phyloP scores from a whole-genome alignment of 2,888 invertebrate species.

The Aricia artaxerxes region DNA sequence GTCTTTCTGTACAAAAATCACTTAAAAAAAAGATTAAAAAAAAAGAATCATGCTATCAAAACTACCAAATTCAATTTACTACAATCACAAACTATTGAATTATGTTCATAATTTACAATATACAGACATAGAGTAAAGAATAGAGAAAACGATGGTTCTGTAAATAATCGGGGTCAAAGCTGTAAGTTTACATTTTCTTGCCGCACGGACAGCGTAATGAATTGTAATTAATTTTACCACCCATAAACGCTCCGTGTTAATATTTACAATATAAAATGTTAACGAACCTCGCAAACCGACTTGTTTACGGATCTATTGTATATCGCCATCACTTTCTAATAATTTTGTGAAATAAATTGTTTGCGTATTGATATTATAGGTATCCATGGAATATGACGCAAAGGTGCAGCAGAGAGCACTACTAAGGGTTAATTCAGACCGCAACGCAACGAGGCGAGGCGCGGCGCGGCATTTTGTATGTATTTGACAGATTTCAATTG shows the following conservation, averaged over 20 bases:
- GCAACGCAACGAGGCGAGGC: no score
- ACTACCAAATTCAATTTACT: no score
- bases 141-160: constrained; percentile 5
- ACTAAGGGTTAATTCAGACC: no score
- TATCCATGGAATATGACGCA: no score
- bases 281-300: neutral
- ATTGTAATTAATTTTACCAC: constrained; percentile 24
- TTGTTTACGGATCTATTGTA: neutral
- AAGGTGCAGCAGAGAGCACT: no score
- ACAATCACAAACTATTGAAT: neutral
- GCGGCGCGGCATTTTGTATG: no score
- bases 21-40: no score
- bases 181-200: constrained; percentile 19
- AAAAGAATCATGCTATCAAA: no score
- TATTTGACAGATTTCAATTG: no score
- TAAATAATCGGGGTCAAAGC: constrained; percentile 18
- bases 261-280: constrained; percentile 22
- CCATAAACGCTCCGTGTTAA: neutral
- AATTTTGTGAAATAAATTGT: neutral
- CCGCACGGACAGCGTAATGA: constrained; percentile 18
- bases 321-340: neutral
- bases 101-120: neutral
- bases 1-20: no score
- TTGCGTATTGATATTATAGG: no score
- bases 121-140: neutral